Base-by-base conservation (phyloP, 2,888 invertebrate species). In the Aspidapion aeneum region DNA sequence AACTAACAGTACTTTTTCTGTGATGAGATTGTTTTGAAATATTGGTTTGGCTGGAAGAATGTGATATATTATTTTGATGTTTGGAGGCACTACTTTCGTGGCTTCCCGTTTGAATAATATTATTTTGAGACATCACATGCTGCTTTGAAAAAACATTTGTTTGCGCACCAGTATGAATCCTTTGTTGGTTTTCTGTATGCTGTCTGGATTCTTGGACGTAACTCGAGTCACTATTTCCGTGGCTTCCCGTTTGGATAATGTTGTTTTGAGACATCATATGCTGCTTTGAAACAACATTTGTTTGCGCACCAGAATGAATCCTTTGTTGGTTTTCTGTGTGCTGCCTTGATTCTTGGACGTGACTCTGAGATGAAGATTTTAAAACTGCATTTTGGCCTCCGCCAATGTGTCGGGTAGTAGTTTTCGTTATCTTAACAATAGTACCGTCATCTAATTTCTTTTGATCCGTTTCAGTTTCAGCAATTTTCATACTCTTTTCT, bases 1-100 rank as follows among this genome's bases (percentile, higher is more conserved):
- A 88, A 1, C 90, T 86, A 66, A 93, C 85, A 57, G 91, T 85
- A 66, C 88, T 92, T 73, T 89, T 88, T 54, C 90, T 85, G 73
- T 92, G 93, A 68, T 86, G 85, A 60, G 20, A 12, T 1, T 20
- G 18, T 18, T 68, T 66, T 1, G 66, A 61, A 2, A 71, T 35
- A 58, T 70, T 62, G n/a, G 67, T 68, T 19, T 70, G 68, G 22
- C 69, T 69, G 0, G 68, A 64, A 1, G 71, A 69, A 48, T 70
- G 67, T 18, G 68, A 65, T n/a, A 72, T 66, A 21, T 71, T 69
- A 48, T 69, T 71, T 57, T 70, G 70, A n/a, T n/a, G n/a, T n/a
- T n/a, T n/a, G 12, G 5, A 7, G 12, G 3, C 35, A 35, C 35
- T 12, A 35, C 12, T 12, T 35, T 35, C 12, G 35, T 35, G 35